A percentile compares a stretch with the other conserved stretches of the same genome.
phyloP scores from a whole-genome alignment of 2,797 vertebrate species.

The Sebastes reedi region DNA sequence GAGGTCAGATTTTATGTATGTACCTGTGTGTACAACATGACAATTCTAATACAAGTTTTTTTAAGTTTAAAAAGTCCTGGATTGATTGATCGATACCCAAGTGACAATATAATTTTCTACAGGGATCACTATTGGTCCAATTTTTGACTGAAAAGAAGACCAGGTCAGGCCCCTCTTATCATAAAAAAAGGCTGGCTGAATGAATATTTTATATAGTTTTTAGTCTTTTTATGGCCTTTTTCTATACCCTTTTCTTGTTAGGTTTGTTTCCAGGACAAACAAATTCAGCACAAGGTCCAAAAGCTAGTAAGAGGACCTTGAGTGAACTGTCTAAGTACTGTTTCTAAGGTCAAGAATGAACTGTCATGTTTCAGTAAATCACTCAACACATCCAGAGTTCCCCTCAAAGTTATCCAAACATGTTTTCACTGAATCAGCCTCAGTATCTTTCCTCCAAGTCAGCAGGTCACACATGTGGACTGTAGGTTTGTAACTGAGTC shows the following conservation, averaged over 20 bases:
- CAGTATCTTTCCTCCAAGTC: neutral
- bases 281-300: too few species aligned
- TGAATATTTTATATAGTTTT: neutral
- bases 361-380: neutral
- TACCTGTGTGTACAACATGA: too few species aligned
- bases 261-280: too few species aligned
- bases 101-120: neutral
- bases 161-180: neutral
- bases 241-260: too few species aligned
- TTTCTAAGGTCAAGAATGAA: neutral
- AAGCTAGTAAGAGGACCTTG: too few species aligned
- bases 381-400: neutral
- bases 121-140: neutral
- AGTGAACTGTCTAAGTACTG: neutral
- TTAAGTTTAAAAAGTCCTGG: too few species aligned
- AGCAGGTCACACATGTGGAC: conserved; percentile 14
- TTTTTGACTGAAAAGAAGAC: neutral
- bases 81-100: neutral
- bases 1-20: too few species aligned
- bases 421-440: neutral
- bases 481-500: conserved; percentile 14
- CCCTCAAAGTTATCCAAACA: neutral
- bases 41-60: rapidly evolving
- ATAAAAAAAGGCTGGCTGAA: neutral
- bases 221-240: too few species aligned